Conservation (phyloP, 2,797 vertebrate species). For the Erethizon dorsatum region DNA sequence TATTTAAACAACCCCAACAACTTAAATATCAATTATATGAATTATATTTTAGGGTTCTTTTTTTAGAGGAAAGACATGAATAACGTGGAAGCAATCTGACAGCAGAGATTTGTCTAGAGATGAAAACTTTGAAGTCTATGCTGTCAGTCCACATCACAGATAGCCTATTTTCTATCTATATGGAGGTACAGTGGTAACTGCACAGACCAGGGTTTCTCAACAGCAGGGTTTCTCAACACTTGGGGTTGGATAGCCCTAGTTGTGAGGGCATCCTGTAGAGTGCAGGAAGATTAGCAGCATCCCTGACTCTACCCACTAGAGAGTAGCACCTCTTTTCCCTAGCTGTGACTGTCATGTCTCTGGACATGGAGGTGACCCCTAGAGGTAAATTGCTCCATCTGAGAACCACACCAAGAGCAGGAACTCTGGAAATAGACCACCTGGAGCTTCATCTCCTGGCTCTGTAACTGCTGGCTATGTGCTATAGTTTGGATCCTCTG, state of each 20-base stretch:
- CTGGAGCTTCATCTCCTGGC: not conserved
- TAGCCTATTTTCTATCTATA: not conserved
- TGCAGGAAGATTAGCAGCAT: not conserved
- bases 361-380: not conserved
- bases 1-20: not conserved
- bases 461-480: not conserved
- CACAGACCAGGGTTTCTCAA: not conserved
- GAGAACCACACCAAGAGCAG: not conserved
- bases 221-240: not conserved
- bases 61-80: conserved; percentile 55
- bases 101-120: conserved; percentile 52
- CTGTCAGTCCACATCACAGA: not conserved
- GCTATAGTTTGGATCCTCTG: not conserved
- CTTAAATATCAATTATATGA: conserved; percentile 14
- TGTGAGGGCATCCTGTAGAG: not conserved
- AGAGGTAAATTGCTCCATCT: not conserved
- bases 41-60: not conserved
- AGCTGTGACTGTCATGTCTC: not conserved
- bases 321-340: not conserved
- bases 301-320: not conserved
- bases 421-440: not conserved
- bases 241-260: not conserved
- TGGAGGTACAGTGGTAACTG: not conserved
- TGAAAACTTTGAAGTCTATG: not conserved
- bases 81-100: not conserved